These are phyloP conservation scores for Drosophila dives DNA, from an alignment of 2,888 invertebrate genomes.

Conservation along the genomic window DNA sequence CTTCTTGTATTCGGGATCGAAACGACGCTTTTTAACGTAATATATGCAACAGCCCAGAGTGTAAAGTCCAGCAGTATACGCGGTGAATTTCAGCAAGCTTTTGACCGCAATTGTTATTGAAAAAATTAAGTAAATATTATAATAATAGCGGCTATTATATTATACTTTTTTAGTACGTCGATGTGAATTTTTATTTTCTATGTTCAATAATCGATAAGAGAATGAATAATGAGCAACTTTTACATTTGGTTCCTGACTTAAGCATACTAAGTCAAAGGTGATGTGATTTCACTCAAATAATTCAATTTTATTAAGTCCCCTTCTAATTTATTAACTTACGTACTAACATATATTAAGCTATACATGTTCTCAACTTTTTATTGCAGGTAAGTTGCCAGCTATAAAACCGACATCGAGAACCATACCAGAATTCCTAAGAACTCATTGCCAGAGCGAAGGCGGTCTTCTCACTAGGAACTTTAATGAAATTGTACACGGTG, in stretches of 20 bases:
- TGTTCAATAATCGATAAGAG: not conserved
- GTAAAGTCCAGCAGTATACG: conserved; percentile 28
- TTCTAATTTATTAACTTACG: not conserved
- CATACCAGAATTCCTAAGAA: conserved; percentile 1
- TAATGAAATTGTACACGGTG: conserved; percentile 56
- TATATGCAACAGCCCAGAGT: conserved; percentile 50
- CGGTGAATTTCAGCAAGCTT: conserved; percentile 10
- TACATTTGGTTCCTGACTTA: not conserved
- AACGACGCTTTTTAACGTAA: conserved; percentile 51
- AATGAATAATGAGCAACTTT: conserved; percentile 1
- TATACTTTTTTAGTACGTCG: not conserved
- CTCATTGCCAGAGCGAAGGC: conserved; percentile 58
- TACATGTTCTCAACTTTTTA: not conserved
- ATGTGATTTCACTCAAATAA: not conserved
- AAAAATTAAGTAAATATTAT: not conserved
- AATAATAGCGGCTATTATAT: too few species aligned
- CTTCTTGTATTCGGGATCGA: conserved; percentile 41
- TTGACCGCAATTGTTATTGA: conserved; percentile 6
- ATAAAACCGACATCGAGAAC: not conserved
- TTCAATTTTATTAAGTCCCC: not conserved
- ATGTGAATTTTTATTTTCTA: not conserved
- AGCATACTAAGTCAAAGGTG: conserved; percentile 1
- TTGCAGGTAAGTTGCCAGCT: conserved; percentile 33
- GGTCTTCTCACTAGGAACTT: conserved; percentile 52
- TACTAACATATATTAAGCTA: not conserved